Conservation (phyloP, 1,140 invertebrate species). For the Mizuhopecten yessoensis region DNA sequence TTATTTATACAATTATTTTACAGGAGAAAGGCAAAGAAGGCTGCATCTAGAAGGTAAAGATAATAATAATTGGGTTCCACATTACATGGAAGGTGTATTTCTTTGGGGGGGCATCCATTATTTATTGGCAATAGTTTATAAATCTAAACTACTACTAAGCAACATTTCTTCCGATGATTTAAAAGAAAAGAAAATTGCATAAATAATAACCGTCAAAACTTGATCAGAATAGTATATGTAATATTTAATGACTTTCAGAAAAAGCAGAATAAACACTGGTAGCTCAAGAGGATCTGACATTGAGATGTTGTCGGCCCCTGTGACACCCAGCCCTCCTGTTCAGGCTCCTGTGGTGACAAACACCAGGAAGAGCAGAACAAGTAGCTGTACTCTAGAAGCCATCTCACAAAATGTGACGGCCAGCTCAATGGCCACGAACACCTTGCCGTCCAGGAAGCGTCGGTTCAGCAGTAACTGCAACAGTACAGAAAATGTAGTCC, state of each 20-base stretch:
- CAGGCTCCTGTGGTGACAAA: background rate
- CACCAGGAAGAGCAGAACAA: constrained; percentile 24
- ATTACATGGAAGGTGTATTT: no score
- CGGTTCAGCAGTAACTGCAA: constrained; percentile 19
- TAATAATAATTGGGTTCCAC: background rate
- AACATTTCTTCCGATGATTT: no score
- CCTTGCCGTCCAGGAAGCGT: constrained; percentile 15
- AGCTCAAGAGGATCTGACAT: background rate
- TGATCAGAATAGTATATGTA: no score
- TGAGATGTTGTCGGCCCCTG: background rate
- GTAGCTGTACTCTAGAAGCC: background rate
- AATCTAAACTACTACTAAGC: no score
- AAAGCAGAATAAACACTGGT: background rate
- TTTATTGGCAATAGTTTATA: no score
- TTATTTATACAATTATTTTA: constrained; percentile 47
- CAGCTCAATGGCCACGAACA: background rate
- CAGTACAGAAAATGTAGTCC: constrained; percentile 1
- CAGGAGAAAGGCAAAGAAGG: constrained; percentile 66
- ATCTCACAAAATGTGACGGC: background rate
- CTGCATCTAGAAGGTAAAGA: constrained; percentile 63
- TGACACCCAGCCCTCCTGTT: background rate
- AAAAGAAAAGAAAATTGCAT: no score
- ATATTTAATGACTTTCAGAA: constrained; percentile 2
- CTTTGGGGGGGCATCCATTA: no score
- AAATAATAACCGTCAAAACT: no score